Evolutionary conservation across 2,888 invertebrate genomes (phyloP), one percentile per base, ranked within the genome.

Genomic region (Stenichneumon culpator): DNA sequence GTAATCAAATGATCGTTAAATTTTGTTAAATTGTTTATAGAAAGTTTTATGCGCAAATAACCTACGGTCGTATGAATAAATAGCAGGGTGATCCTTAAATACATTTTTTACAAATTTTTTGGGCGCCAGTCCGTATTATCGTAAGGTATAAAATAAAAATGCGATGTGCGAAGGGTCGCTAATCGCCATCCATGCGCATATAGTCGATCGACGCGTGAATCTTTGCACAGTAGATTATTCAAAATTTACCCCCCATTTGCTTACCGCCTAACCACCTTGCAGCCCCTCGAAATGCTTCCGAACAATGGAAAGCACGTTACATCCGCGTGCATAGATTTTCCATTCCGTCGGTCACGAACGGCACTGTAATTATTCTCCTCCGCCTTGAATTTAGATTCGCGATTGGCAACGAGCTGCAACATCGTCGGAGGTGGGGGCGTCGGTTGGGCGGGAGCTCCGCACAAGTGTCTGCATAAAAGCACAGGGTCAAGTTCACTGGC

Each of bases 401-500:
- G 74, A 77, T 54, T 77, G 57, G 47, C 14, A 28, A 52, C 44
- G 19, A 14, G 22, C 57, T 57, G 57, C 22, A 22, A 57, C 57
- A 57, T 25, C 22, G 54, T 3, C 19, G 54, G 9, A 47, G 69
- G 57, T 47, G 19, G 6, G n/a, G 28, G 9, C 36, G 68, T 57
- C 16, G 65, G 63, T 50, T 72, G 72, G 19, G 79, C 57, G 47
- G 52, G 44, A 50, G 22, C 39, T 50, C 36, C 65, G 47, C 39
- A 72, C 47, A 57, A 36, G 44, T 32, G 60, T 44, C 28, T 74
- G 16, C 16, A 19, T n/a, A 36, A 16, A 39, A 57, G 28, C 14
- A 9, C 16, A 70, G 72, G 47, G 73, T 74, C 79, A 79, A 83
- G 79, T 74, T 83, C 83, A 83, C 22, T 70, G 52, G 63, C 79